phyloP scores from a whole-genome alignment of 2,888 invertebrate genomes.

The Tetheella fluctuosa region DNA sequence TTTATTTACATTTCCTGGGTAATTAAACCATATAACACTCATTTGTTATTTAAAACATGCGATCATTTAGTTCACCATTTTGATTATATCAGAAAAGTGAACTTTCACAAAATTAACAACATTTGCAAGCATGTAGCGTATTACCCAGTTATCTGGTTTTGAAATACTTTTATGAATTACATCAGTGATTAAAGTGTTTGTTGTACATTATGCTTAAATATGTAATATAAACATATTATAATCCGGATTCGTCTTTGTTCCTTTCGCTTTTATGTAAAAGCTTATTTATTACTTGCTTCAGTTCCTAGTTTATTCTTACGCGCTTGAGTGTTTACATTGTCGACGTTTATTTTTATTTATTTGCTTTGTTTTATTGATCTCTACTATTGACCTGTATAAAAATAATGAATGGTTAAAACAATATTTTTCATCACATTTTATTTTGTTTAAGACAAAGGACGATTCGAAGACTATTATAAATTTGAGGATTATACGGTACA shows the following conservation, averaged over 20 bases:
- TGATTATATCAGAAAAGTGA: conserved; percentile 21
- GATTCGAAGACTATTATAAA: too few relatives aligned
- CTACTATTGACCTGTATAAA: too few relatives aligned
- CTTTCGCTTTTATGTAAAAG: neutral
- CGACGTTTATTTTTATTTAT: too few relatives aligned
- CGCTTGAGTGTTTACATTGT: neutral
- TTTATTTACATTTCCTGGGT: neutral
- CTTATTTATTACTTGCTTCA: neutral
- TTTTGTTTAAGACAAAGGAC: too few relatives aligned
- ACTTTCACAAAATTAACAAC: conserved; percentile 21
- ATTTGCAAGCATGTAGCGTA: neutral
- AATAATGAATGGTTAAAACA: too few relatives aligned
- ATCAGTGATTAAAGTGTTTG: neutral
- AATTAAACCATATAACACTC: neutral
- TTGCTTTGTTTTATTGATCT: neutral
- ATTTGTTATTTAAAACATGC: conserved; percentile 5
- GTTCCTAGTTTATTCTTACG: neutral
- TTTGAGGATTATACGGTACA: too few relatives aligned
- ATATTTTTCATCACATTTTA: too few relatives aligned
- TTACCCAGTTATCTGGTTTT: conserved; percentile 1
- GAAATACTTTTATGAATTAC: neutral
- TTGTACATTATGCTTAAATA: neutral
- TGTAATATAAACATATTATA: neutral
- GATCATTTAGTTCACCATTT: neutral
- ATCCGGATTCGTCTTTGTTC: neutral